Percentiles rank a stretch among this genome's conserved stretches.
These are phyloP conservation scores for Mesitornis unicolor DNA, from an alignment of 2,113 vertebrate genomes.

Conservation along the genomic window DNA sequence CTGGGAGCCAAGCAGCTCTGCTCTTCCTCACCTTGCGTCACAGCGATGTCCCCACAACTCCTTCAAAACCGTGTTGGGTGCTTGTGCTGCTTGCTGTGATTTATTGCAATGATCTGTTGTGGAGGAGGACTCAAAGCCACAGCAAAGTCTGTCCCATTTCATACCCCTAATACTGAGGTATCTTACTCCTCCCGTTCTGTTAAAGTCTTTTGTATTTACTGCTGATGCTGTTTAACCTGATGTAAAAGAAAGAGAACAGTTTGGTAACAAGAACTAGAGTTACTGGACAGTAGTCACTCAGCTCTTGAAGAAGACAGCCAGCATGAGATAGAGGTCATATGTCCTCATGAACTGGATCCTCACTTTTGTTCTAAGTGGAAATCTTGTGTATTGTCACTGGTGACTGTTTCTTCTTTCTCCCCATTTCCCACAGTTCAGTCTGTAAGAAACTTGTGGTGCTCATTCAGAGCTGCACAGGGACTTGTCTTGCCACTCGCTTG, in stretches of 20 bases:
- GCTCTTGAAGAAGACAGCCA: not conserved
- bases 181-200: not conserved
- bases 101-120: not conserved
- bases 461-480: not conserved
- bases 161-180: not conserved
- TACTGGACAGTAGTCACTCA: not conserved
- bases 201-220: not conserved
- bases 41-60: not conserved
- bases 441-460: not conserved
- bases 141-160: not conserved
- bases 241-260: not conserved
- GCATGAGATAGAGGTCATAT: not conserved
- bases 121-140: not conserved
- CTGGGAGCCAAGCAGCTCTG: not conserved
- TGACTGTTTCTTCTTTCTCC: not conserved
- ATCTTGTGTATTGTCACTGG: not conserved
- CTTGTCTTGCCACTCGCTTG: not conserved
- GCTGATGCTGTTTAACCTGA: not conserved
- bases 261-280: not conserved
- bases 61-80: not conserved
- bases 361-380: not conserved
- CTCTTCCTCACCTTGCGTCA: rapidly evolving
- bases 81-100: not conserved
- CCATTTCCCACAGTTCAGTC: not conserved
- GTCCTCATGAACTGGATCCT: not conserved